Base-by-base conservation (phyloP, 23 tunicate species). In the Halocynthia aurantium region DNA sequence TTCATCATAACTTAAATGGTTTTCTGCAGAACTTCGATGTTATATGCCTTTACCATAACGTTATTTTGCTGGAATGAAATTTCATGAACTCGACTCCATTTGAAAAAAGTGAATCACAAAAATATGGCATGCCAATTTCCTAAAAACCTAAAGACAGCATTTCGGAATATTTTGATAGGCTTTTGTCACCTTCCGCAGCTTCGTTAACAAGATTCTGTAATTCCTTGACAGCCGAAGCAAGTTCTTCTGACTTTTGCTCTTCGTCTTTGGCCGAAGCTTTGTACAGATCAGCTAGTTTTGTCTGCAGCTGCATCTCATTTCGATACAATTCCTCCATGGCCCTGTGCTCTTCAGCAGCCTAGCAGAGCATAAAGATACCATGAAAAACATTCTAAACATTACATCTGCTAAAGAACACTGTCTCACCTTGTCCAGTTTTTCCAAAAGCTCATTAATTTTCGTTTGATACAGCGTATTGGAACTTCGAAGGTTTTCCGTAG, bases 221-320 rank as follows among this genome's bases (percentile, higher is more conserved):
- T 72, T 90, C 97, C 55, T 81, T 82, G 15, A 90, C 97, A 10
- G 97, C 97, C 7, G 97, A 90, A 18, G 77, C 22, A 11, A 90
- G 81, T 60, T 90, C 97, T 9, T 81, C 76, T 7, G 84, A 71
- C 77, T 90, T 90, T 68, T 81, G 77, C 67, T 90, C 97, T 4
- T 83, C 86, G 66, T 90, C 97, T 56, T 85, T 81, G 9, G 97
- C 90, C 6, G 97, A 76, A 6, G 70, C 80, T 70, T 81, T 81
- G 57, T 90, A 90, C 31, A 90, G 76, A 57, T 90, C 88, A 11
- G 97, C 90, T 7, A 90, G 83, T 22, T 84, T 75, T 8, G 90
- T 73, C 60, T 84, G 88, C 49, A 90, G 77, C 66, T 84, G 97
- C 10, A 90, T 83, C 73, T 90, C 90, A 60, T 88, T 84, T 0